Evolutionary conservation across 2,888 invertebrate genomes (phyloP).

Genomic region (Thereva nobilitata): DNA sequence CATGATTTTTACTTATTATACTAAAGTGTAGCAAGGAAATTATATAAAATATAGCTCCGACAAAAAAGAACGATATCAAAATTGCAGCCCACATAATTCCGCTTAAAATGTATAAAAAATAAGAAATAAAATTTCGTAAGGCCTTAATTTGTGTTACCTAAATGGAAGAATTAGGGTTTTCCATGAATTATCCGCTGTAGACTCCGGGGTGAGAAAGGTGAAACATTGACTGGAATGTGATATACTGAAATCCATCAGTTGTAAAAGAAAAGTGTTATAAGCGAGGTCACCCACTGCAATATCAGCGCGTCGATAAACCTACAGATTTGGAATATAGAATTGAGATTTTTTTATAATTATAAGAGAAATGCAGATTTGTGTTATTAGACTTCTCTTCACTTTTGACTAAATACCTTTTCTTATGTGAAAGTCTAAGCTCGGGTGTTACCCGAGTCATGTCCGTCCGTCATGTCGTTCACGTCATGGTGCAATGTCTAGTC

Average conservation of each 20-base stretch:
- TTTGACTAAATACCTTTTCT: no score
- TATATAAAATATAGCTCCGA: conserved; percentile 68
- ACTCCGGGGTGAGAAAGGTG: conserved; percentile 82
- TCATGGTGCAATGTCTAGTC: no score
- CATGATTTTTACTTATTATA: conserved; percentile 53
- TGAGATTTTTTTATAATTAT: no score
- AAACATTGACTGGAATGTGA: conserved; percentile 83
- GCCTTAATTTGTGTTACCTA: conserved; percentile 59
- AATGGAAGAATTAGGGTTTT: conserved; percentile 80
- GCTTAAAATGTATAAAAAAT: conserved; percentile 56
- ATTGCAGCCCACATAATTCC: conserved; percentile 76
- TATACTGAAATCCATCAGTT: conserved; percentile 72
- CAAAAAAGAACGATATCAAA: conserved; percentile 67
- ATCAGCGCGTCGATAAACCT: conserved; percentile 66
- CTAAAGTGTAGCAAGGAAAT: conserved; percentile 61
- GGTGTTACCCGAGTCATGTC: no score
- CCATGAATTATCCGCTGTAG: conserved; percentile 81
- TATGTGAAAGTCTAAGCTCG: no score
- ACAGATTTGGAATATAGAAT: neutral
- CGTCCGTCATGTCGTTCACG: no score
- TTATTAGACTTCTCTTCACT: no score
- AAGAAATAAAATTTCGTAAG: conserved; percentile 9
- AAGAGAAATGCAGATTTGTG: no score
- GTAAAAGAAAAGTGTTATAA: conserved; percentile 70
- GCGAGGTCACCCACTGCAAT: conserved; percentile 78